A percentile compares a stretch with the other conserved stretches of the same genome.
These are phyloP conservation scores for Oopsacas minuta DNA, from an alignment of 37 sponge, comb jelly and placozoan species.

Conservation along the genomic window DNA sequence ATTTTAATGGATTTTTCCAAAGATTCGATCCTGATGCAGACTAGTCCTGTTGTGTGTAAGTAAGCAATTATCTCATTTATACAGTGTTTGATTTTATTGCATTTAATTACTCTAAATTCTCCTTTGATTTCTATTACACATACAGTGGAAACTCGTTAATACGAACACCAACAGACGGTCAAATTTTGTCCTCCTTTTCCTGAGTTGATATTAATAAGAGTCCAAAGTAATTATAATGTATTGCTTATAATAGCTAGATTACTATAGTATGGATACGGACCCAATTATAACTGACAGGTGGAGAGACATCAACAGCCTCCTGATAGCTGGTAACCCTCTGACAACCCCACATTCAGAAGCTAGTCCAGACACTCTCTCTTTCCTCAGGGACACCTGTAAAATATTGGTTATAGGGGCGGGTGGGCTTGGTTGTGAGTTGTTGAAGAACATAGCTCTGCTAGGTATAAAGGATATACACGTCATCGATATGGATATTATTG, in stretches of 20 bases:
- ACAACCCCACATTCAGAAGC: conserved; percentile 71
- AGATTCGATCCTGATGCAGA: neutral
- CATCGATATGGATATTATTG: conserved; percentile 99
- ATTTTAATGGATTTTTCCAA: neutral
- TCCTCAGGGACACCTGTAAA: conserved; percentile 53
- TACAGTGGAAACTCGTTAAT: too few species aligned
- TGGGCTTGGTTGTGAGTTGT: conserved; percentile 92
- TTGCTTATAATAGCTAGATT: too few species aligned
- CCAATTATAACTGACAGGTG: conserved; percentile 27
- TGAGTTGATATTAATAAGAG: too few species aligned
- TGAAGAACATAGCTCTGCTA: conserved; percentile 80
- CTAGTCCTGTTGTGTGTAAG: neutral
- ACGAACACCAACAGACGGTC: too few species aligned
- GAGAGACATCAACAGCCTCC: conserved; percentile 36
- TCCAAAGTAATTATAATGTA: too few species aligned
- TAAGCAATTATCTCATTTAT: neutral
- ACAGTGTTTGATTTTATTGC: neutral
- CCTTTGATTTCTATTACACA: too few species aligned
- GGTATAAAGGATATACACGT: conserved; percentile 84
- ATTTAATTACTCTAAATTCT: too few species aligned
- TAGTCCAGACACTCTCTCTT: conserved; percentile 56
- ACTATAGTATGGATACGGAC: neutral
- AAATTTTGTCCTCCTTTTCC: too few species aligned
- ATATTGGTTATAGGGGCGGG: conserved; percentile 95
- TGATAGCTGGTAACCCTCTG: conserved; percentile 49